Conservation (phyloP, 2,113 vertebrate genomes). For the Panthera uncia region DNA sequence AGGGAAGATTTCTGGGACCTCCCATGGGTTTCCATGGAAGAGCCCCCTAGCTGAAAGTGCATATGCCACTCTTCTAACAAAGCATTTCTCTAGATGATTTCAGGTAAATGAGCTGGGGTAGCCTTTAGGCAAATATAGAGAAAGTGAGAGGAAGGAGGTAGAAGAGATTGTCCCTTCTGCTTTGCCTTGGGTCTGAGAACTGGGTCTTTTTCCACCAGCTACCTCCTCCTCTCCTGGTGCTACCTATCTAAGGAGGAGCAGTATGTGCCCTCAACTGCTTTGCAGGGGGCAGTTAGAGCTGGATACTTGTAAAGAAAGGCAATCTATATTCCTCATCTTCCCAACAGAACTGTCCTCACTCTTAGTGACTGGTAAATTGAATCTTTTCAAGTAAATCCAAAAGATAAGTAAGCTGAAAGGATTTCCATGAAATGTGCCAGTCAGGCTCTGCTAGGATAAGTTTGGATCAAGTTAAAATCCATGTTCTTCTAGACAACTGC, state of each 20-base stretch:
- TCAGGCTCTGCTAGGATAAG: not conserved
- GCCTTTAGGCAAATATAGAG: not conserved
- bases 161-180: not conserved
- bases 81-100: constrained; percentile 12
- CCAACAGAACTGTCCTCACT: not conserved
- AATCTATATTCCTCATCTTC: not conserved
- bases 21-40: not conserved
- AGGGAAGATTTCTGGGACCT: not conserved
- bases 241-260: not conserved
- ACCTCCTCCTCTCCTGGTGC: not conserved
- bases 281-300: not conserved
- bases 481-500: not conserved
- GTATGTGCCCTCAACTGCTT: not conserved
- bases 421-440: not conserved
- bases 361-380: not conserved
- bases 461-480: constrained; percentile 1
- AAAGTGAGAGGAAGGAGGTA: not conserved
- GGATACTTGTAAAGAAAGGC: not conserved
- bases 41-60: not conserved
- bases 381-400: constrained; percentile 1
- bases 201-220: not conserved
- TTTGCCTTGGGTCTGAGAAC: not conserved
- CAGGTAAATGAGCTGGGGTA: not conserved
- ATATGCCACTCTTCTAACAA: not conserved
- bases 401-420: constrained; percentile 28